Percentiles rank a stretch among this genome's conserved stretches.
These are phyloP conservation scores for Chymomyza amoena DNA, from an alignment of 2,888 invertebrate genomes.

Conservation along the genomic window DNA sequence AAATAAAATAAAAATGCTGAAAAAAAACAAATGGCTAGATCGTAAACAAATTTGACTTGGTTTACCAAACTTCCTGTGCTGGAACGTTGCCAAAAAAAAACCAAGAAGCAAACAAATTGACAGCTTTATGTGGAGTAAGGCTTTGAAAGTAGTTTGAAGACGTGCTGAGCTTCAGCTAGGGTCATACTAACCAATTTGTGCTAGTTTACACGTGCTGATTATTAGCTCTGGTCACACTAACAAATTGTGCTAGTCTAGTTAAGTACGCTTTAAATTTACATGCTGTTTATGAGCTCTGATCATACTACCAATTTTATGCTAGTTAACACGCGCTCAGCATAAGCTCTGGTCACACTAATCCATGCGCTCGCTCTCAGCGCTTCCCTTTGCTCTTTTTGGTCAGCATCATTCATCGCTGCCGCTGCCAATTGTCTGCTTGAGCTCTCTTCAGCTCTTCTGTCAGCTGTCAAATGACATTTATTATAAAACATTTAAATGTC, in stretches of 20 bases:
- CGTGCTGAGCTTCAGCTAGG: no score
- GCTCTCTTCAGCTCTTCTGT: slow-evolving; percentile 36
- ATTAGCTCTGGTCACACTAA: no score
- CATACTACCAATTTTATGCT: no score
- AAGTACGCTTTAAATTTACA: no score
- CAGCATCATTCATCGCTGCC: not conserved
- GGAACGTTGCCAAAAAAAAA: not conserved
- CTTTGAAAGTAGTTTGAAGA: no score
- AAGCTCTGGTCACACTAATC: no score
- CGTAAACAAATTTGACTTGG: slow-evolving; percentile 51
- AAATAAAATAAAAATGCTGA: not conserved
- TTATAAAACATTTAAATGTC: slow-evolving; percentile 52
- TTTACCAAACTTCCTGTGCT: slow-evolving; percentile 23
- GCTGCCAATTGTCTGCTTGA: slow-evolving; percentile 18
- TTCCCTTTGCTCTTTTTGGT: not conserved
- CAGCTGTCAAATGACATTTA: slow-evolving; percentile 62
- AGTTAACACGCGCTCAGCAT: no score
- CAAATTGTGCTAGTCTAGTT: no score
- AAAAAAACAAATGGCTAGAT: slow-evolving; percentile 48
- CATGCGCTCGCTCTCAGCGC: not conserved
- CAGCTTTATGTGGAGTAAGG: not conserved
- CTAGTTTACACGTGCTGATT: no score
- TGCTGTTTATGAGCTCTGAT: no score
- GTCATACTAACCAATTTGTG: no score
- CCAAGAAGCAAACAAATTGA: not conserved